A percentile compares a stretch with the other conserved stretches of the same genome.
Conservation (phyloP, 2,888 invertebrate genomes). For the Alloplasta piceator region DNA sequence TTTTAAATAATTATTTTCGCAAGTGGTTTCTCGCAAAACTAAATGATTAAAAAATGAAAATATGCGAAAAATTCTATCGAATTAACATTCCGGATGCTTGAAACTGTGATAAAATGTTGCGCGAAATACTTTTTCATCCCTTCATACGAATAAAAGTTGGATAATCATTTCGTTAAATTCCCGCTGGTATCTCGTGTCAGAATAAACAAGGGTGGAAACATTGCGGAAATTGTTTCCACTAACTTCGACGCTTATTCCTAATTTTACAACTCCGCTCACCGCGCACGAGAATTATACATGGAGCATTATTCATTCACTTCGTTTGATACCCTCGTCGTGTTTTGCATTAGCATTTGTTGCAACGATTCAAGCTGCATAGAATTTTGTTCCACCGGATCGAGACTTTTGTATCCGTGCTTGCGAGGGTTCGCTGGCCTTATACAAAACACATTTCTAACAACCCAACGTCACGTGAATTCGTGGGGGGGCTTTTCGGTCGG, state of each 20-base stretch:
- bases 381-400: neutral
- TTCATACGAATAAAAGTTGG: constrained; percentile 6
- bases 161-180: constrained; percentile 8
- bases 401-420: constrained; percentile 10
- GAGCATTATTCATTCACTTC: constrained; percentile 26
- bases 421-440: constrained; percentile 12
- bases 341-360: constrained; percentile 32
- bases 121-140: neutral
- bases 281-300: constrained; percentile 10
- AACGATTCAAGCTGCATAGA: constrained; percentile 22
- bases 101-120: neutral
- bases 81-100: neutral
- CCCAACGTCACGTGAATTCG: constrained; percentile 66
- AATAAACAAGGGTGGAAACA: constrained; percentile 1
- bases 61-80: neutral
- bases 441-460: constrained; percentile 70
- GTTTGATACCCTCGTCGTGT: neutral
- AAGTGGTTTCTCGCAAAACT: too few species aligned
- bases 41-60: neutral
- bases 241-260: constrained; percentile 12
- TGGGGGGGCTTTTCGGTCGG: constrained; percentile 15
- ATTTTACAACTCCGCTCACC: constrained; percentile 25
- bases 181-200: constrained; percentile 10
- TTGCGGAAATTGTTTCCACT: constrained; percentile 37
- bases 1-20: too few species aligned